Conservation (phyloP, 2,888 invertebrate genomes). For the Andrena praecox region DNA sequence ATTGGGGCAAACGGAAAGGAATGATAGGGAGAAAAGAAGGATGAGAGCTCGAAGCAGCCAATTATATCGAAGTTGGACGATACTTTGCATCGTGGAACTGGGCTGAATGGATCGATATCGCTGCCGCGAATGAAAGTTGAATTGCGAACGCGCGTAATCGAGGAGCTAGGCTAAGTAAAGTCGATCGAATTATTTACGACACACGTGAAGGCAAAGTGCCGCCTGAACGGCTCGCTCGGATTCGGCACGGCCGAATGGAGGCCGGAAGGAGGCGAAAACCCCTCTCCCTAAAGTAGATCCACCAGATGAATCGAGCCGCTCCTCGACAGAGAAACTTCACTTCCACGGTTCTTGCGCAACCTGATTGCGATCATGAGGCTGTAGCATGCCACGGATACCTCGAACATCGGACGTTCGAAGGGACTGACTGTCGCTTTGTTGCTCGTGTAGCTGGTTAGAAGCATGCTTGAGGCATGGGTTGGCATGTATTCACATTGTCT, state of each 20-base stretch:
- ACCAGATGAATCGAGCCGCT: conserved; percentile 67
- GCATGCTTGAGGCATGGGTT: conserved; percentile 52
- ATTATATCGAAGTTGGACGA: conserved; percentile 35
- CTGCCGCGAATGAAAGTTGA: neutral
- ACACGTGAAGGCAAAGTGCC: conserved; percentile 17
- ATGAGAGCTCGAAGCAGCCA: conserved; percentile 33
- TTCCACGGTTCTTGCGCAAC: conserved; percentile 49
- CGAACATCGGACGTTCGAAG: conserved; percentile 60
- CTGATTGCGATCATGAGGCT: conserved; percentile 55
- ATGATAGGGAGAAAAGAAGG: conserved; percentile 5
- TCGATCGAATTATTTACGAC: conserved; percentile 2
- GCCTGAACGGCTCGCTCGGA: conserved; percentile 12
- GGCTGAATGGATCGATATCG: neutral
- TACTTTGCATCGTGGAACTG: neutral
- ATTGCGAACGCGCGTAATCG: neutral
- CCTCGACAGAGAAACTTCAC: conserved; percentile 60
- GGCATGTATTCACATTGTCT: conserved; percentile 28
- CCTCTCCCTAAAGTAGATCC: conserved; percentile 80
- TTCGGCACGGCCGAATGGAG: conserved; percentile 41
- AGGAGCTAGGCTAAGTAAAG: neutral
- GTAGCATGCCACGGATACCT: conserved; percentile 62
- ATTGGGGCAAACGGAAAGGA: conserved; percentile 18
- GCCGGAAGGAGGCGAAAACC: conserved; percentile 66
- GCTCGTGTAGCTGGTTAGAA: conserved; percentile 47
- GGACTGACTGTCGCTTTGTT: conserved; percentile 48